Base-by-base conservation (phyloP, 2,797 vertebrate species). In the Cynopterus sphinx region DNA sequence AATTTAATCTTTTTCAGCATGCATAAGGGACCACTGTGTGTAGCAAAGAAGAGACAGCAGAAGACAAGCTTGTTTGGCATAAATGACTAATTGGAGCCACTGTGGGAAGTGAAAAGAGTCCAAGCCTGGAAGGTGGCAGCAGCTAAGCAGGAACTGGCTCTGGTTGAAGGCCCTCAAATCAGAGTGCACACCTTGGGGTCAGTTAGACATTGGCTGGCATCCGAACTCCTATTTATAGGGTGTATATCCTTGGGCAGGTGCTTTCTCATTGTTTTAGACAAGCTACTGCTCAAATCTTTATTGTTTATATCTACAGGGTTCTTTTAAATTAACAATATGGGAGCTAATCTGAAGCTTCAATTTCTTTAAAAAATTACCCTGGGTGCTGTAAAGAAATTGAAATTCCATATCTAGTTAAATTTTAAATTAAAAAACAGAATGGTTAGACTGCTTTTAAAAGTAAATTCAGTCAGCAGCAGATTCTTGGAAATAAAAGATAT, bases 401-500 rank as follows among this genome's bases (percentile, higher is more conserved):
- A 61, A 92, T 82, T 94, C 36, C 55, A 92, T 70, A 82, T 94
- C 21, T 11, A 87, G 36, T 89, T 63, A 81, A 9, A 26, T 55
- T 94, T 67, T 36, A 11, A 16, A 26, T 89, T 90, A 26, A 86
- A 90, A 86, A 33, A 67, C 12, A 86, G 87, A 57, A 87, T 11
- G 26, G 24, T 61, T 87, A 78, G 28, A 78, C 2, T 79, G 7
- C 3, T 95, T 96, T 91, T 84, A 41, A 51, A 67, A 89, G 74
- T 28, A 82, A 84, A 91, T 92, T 87, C 65, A 55, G 43, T 81
- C n/a, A 59, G 59, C 31, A 74, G 63, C 7, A 9, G 61, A 55
- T 55, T 75, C 63, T 57, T 88, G 63, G 46, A 94, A 95, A 74
- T 63, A 81, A 63, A 75, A 85, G 86, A 78, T 12, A 90, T 26